Percentiles rank a stretch among this genome's conserved stretches.
These are phyloP conservation scores for Daphoenositta chrysoptera DNA, from an alignment of 2,113 vertebrate genomes.

Conservation along the genomic window DNA sequence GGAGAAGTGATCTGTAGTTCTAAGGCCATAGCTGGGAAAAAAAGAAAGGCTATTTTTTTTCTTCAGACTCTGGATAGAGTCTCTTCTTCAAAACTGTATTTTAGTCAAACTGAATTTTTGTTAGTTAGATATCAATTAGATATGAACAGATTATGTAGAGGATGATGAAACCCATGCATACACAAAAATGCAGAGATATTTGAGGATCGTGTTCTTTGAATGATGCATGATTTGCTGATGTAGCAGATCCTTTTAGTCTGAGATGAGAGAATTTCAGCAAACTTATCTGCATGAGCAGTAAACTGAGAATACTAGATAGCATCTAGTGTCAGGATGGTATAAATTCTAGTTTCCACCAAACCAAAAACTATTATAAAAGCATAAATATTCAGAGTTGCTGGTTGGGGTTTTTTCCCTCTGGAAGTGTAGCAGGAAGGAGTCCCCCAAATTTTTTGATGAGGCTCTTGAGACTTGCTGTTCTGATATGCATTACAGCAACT, in stretches of 20 bases:
- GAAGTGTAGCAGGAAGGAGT: background rate
- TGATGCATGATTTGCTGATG: background rate
- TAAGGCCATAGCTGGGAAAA: background rate
- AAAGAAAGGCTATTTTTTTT: background rate
- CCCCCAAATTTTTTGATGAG: background rate
- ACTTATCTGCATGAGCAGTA: background rate
- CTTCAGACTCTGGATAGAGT: background rate
- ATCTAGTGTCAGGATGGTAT: background rate
- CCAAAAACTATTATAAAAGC: background rate
- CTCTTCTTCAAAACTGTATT: background rate
- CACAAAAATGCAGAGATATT: background rate
- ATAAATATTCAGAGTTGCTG: background rate
- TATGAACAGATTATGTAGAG: background rate
- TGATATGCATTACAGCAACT: background rate
- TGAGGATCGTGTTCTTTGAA: background rate
- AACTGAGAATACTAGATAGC: background rate
- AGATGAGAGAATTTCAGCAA: background rate
- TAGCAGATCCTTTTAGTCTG: background rate
- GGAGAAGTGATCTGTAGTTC: background rate
- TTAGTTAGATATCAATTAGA: background rate
- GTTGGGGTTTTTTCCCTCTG: rapidly evolving
- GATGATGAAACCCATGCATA: background rate
- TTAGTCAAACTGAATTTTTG: background rate
- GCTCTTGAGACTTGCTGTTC: background rate
- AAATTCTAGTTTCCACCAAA: background rate